Evolutionary conservation across 2,888 invertebrate genomes (phyloP), one percentile per base, ranked within the genome.

Genomic region (Epistrophella euchroma): DNA sequence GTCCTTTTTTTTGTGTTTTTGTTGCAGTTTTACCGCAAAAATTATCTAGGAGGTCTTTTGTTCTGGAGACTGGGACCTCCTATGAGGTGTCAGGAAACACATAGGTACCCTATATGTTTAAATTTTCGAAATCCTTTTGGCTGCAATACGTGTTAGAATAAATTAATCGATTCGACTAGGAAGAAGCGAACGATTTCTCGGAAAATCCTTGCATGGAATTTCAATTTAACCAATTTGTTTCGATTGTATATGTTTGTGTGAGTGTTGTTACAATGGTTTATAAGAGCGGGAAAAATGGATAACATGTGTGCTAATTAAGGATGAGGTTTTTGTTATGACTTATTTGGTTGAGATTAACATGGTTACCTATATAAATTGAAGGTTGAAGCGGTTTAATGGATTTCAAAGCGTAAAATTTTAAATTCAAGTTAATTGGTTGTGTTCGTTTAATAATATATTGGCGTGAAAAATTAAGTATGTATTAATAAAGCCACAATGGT

Each of bases 21-120:
- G 70, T 77, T 72, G 72, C 35, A 47, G 15, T 66, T 82, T 74
- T n/a, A 86, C 86, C 86, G 86, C 86, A 81, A 86, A 81, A 86
- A 86, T 86, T 86, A 82, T 82, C 35, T 71, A 78, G 86, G 82
- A 77, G 86, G 82, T 77, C 81, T 68, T 62, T 28, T 47, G 19
- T 64, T 19, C n/a, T 25, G 19, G 0, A 13, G 19, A 52, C 25
- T 50, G 11, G 13, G 17, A 82, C 86, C 86, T 82, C 82, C 82
- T 74, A 60, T 10, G 85, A 82, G 82, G 82, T 82, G 74, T 52
- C 15, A 66, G 47, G 28, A 73, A 19, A 70, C 64, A 77, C 70
- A 77, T 0, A n/a, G n/a, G n/a, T n/a, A n/a, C n/a, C 40, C 15
- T 2, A 0, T 52, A 28, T 25, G 15, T 22, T 5, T n/a, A 22